These are phyloP conservation scores for Lasius platythorax DNA, from an alignment of 2,888 invertebrate genomes.

Conservation along the genomic window DNA sequence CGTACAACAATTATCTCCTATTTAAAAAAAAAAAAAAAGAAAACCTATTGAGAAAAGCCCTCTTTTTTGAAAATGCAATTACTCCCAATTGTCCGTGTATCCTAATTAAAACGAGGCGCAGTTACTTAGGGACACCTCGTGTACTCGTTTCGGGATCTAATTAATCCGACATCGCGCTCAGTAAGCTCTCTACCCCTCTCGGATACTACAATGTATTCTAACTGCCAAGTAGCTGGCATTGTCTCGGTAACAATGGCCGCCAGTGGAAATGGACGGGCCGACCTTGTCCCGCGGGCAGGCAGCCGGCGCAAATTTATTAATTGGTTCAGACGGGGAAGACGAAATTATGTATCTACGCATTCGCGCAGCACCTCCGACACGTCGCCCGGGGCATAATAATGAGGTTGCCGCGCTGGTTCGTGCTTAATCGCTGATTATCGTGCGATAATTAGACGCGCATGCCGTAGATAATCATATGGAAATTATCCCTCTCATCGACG, in stretches of 20 bases:
- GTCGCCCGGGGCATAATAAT: conserved; percentile 52
- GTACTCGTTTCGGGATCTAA: conserved; percentile 75
- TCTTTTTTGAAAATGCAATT: not conserved
- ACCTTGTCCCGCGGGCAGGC: conserved; percentile 72
- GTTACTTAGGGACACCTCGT: conserved; percentile 7
- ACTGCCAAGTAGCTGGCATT: conserved; percentile 79
- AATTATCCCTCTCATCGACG: conserved; percentile 39
- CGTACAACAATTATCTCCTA: not conserved
- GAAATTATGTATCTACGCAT: conserved; percentile 66
- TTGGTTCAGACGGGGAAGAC: conserved; percentile 73
- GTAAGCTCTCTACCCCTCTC: conserved; percentile 65
- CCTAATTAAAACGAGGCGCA: not conserved
- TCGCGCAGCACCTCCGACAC: conserved; percentile 8
- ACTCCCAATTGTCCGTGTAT: not conserved
- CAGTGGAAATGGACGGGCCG: conserved; percentile 76
- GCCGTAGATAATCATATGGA: conserved; percentile 45
- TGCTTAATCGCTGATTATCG: conserved; percentile 59
- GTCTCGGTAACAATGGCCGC: conserved; percentile 78
- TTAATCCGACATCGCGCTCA: conserved; percentile 76
- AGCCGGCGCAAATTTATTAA: conserved; percentile 82
- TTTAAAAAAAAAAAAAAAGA: not conserved
- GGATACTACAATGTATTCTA: conserved; percentile 76
- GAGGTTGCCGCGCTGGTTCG: conserved; percentile 38
- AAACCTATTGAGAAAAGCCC: not conserved
- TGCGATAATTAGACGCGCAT: conserved; percentile 55